Percentiles rank a stretch among this genome's conserved stretches.
These are phyloP conservation scores for Saguinus imperator DNA, from an alignment of 2,113 vertebrate genomes.

Conservation along the genomic window DNA sequence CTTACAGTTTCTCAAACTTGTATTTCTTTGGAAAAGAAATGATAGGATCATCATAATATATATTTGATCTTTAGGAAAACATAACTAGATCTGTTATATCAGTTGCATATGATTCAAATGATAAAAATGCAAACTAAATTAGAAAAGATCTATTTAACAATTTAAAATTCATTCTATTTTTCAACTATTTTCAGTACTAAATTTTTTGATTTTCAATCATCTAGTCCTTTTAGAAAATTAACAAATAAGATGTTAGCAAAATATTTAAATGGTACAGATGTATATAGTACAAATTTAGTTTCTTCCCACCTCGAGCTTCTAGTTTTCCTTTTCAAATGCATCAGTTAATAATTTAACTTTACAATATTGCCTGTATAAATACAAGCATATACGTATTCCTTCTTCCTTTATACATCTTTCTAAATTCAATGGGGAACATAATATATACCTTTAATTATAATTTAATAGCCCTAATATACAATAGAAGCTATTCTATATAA, in stretches of 20 bases:
- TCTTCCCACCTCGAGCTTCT: not conserved
- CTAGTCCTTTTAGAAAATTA: not conserved
- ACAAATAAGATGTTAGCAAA: not conserved
- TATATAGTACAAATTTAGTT: not conserved
- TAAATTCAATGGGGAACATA: not conserved
- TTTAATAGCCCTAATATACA: not conserved
- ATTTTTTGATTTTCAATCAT: not conserved
- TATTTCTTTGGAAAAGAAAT: not conserved
- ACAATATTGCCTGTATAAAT: not conserved
- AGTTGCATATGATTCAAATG: not conserved
- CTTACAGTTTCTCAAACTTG: not conserved
- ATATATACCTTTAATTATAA: not conserved
- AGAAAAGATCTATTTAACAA: not conserved
- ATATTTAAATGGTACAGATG: not conserved
- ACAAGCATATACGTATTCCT: not conserved
- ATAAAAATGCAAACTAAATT: not conserved
- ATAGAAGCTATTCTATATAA: not conserved
- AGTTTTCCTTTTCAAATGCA: not conserved
- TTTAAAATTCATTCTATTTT: not conserved
- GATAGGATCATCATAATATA: not conserved
- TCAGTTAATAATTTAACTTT: not conserved
- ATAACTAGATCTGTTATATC: not conserved
- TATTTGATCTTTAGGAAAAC: not conserved
- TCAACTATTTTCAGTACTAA: not conserved
- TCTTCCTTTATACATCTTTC: not conserved